Base-by-base conservation (phyloP, 2,797 vertebrate genomes). In the Mormyrus proboscirostris region DNA sequence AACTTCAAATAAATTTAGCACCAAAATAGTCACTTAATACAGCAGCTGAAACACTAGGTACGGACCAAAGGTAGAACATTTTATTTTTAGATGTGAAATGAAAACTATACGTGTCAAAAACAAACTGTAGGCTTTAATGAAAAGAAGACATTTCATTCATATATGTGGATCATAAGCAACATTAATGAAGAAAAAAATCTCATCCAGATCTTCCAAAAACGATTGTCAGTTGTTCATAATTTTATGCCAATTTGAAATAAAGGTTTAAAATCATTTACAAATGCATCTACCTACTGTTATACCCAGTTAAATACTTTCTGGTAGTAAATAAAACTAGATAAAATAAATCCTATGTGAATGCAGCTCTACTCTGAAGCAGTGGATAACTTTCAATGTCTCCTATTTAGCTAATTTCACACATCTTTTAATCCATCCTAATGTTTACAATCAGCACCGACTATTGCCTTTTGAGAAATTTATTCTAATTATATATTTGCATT, bases 1-100 rank as follows among this genome's bases (percentile, higher is more conserved):
- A 73, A 73, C 44, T 38, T 51, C 22, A 49, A 29, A 59, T 88
- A 88, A 88, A 90, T 86, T 88, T 90, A 91, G 88, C 89, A 87
- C 88, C 87, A 85, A 73, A 41, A 89, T 88, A 65, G 44, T 62
- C 79, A 47, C 65, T 88, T 73, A 53, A 84, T 49, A 89, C 88
- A 89, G 55, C 76, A 59, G 88, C 65, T 89, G 76, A 89, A 89
- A 87, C 73, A 62, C 25, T 69, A 69, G 65, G 10, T 69, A 33
- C 25, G 0, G 65, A 69, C 65, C 65, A 73, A 69, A 50, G 65
- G 86, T 47, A 69, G 84, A 82, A 47, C 29, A 49, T 22, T 53
- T 84, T 57, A 19, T 62, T 50, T 59, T n/a, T 53, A 79, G 33
- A 84, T 83, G 29, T 25, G 44, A 88, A 47, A 47, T 62, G 53